phyloP scores from a whole-genome alignment of 2,113 vertebrate species.

The Alaudala cheleensis region DNA sequence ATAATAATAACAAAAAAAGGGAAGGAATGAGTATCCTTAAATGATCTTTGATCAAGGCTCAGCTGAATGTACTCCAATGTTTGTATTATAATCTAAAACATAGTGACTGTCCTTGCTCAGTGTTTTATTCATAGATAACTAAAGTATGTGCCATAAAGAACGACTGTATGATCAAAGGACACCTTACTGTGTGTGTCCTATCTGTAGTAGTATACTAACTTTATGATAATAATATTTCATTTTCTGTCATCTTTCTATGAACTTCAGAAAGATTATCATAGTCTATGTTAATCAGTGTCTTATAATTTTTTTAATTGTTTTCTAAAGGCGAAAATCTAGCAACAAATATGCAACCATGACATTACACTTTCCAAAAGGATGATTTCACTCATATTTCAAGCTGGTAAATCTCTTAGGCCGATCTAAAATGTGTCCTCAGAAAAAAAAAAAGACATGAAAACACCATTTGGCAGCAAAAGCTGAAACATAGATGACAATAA shows the following conservation, averaged over 20 bases:
- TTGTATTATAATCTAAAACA: conserved; percentile 50
- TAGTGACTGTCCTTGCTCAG: conserved; percentile 38
- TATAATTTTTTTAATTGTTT: background rate
- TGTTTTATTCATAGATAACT: conserved; percentile 60
- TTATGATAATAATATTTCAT: background rate
- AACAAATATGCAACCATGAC: background rate
- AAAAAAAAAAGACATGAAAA: background rate
- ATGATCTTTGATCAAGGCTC: conserved; percentile 35
- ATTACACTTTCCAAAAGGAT: background rate
- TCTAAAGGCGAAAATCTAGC: background rate
- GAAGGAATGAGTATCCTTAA: background rate
- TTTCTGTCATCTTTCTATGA: background rate
- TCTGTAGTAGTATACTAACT: background rate
- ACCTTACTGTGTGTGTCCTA: background rate
- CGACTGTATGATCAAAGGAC: conserved; percentile 57
- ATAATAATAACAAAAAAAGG: background rate
- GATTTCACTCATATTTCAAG: background rate
- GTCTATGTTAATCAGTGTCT: background rate
- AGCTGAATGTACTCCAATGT: conserved; percentile 19
- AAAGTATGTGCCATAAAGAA: conserved; percentile 30
- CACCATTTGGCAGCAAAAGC: background rate
- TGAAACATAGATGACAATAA: background rate
- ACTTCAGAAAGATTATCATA: background rate
- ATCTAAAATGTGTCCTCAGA: background rate
- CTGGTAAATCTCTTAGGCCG: background rate